Percentiles rank a stretch among this genome's conserved stretches.
These are phyloP conservation scores for Gallinago undulata DNA, from an alignment of 2,113 vertebrate genomes.

Conservation along the genomic window DNA sequence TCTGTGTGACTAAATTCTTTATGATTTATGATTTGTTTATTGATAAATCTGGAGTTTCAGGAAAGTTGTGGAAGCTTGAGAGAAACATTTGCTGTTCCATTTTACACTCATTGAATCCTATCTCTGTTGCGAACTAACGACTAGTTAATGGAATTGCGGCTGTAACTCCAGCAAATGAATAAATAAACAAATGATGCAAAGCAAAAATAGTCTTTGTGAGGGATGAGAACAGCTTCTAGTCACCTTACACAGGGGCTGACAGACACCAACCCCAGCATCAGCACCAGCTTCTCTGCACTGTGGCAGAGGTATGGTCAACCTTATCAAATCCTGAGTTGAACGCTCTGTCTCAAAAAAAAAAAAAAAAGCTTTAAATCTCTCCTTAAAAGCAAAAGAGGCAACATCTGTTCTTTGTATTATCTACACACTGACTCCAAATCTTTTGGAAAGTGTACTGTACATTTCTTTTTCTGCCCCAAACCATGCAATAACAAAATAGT, in stretches of 20 bases:
- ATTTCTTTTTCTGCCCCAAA: not conserved
- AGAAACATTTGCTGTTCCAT: not conserved
- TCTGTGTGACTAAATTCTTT: not conserved
- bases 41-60: not conserved
- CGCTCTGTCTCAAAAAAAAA: not conserved
- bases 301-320: not conserved
- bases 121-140: not conserved
- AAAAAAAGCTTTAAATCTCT: not conserved
- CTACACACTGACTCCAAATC: not conserved
- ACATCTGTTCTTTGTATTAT: not conserved
- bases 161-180: not conserved
- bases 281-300: not conserved
- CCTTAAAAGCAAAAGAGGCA: not conserved
- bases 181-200: not conserved
- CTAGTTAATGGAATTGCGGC: not conserved
- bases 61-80: not conserved
- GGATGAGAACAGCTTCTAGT: not conserved
- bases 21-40: not conserved
- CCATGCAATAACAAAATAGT: not conserved
- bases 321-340: not conserved
- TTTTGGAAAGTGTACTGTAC: not conserved
- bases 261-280: not conserved
- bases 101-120: not conserved
- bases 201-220: not conserved
- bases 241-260: not conserved